Conservation (phyloP, 2,888 invertebrate species). For the Formica aserva region DNA sequence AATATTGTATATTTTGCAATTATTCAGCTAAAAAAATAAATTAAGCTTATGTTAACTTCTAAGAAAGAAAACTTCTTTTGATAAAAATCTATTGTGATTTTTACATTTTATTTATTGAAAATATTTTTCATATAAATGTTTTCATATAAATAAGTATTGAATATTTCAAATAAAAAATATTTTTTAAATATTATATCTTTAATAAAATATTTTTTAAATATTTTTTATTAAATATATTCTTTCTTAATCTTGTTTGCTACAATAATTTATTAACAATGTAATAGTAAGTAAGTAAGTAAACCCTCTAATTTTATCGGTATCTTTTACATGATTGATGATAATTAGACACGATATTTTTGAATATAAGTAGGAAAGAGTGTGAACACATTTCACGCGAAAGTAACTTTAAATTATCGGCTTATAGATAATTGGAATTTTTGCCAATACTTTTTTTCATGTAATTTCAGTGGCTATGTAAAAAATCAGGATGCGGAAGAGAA, state of each 20-base stretch:
- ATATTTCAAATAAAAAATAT: not conserved
- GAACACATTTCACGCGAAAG: slow-evolving; percentile 5
- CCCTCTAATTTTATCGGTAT: slow-evolving; percentile 16
- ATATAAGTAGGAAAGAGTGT: not conserved
- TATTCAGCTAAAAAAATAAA: not conserved
- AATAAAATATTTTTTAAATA: too few species aligned
- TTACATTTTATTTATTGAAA: not conserved
- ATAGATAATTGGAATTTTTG: slow-evolving; percentile 39
- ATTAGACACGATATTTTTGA: not conserved
- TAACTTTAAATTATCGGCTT: slow-evolving; percentile 52
- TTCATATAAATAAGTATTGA: not conserved
- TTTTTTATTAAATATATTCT: slow-evolving; percentile 2
- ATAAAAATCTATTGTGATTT: not conserved
- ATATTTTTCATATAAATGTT: not conserved
- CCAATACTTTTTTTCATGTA: slow-evolving; percentile 52
- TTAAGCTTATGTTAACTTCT: not conserved
- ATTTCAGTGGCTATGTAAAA: slow-evolving; percentile 47
- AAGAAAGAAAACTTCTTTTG: not conserved
- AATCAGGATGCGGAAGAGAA: slow-evolving; percentile 43
- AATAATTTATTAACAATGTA: slow-evolving; percentile 18
- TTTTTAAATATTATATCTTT: not conserved
- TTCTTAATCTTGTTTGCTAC: not conserved
- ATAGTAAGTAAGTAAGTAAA: slow-evolving; percentile 20
- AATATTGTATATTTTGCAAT: not conserved
- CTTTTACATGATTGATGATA: slow-evolving; percentile 7